A percentile compares a stretch with the other conserved stretches of the same genome.
Conservation (phyloP, 2,888 invertebrate species). For the Rotaria magnacalcarata region DNA sequence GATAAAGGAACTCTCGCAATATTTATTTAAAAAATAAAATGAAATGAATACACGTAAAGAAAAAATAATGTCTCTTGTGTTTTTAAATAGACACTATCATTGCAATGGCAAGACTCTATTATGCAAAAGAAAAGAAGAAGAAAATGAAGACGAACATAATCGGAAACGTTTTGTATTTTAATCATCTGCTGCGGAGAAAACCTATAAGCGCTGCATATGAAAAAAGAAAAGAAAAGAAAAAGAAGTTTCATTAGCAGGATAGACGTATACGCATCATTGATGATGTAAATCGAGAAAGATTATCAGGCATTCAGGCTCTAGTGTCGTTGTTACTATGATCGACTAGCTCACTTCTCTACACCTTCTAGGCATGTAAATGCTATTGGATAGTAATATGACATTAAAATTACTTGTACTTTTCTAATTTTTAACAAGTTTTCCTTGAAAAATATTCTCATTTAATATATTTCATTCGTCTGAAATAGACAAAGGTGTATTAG, state of each 20-base stretch:
- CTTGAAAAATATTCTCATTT: no score
- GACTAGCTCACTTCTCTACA: not conserved
- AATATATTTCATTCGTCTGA: not conserved
- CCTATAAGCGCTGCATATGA: not conserved
- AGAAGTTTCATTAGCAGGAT: not conserved
- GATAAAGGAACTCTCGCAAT: not conserved
- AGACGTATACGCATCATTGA: not conserved
- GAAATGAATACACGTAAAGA: conserved; percentile 3
- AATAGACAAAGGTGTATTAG: not conserved
- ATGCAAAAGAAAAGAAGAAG: not conserved
- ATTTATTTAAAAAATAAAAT: not conserved
- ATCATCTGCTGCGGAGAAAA: not conserved
- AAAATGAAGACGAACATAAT: conserved; percentile 4
- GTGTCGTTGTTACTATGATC: not conserved
- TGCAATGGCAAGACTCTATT: not conserved
- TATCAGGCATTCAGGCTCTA: not conserved
- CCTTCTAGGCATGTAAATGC: not conserved
- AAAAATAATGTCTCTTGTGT: not conserved
- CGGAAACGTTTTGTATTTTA: conserved; percentile 13
- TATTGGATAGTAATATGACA: not conserved
- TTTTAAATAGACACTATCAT: not conserved
- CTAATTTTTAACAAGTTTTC: not conserved
- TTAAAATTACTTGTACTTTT: not conserved
- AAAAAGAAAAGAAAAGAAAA: not conserved
- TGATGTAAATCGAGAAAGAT: not conserved